These are phyloP conservation scores for Anthoscopus minutus DNA, from an alignment of 2,113 vertebrate genomes.

Conservation along the genomic window DNA sequence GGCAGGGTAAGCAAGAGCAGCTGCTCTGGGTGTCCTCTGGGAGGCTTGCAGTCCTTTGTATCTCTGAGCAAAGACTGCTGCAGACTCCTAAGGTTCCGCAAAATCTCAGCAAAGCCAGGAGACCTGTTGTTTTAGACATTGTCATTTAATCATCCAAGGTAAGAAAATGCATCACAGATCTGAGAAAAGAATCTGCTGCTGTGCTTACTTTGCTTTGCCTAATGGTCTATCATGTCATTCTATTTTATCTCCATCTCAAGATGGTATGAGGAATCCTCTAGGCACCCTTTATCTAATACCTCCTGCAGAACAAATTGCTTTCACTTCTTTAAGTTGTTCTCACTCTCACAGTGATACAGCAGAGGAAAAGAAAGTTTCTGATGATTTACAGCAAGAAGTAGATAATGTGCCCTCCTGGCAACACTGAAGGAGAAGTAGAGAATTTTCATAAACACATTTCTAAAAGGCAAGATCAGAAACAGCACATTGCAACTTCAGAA, in stretches of 20 bases:
- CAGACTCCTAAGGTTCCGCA: conserved; percentile 9
- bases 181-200: background rate
- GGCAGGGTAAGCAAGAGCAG: conserved; percentile 84
- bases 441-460: background rate
- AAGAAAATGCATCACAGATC: background rate
- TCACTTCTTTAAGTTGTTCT: conserved; percentile 11
- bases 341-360: background rate
- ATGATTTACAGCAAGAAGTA: background rate
- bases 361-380: conserved; percentile 13
- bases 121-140: conserved; percentile 7
- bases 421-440: background rate
- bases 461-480: background rate
- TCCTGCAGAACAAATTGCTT: conserved; percentile 15
- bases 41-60: conserved; percentile 18
- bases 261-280: background rate
- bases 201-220: conserved; percentile 8
- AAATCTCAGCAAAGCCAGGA: conserved; percentile 47
- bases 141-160: background rate
- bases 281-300: background rate
- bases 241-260: conserved; percentile 7
- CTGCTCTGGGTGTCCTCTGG: conserved; percentile 63
- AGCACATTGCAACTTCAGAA: background rate
- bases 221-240: background rate
- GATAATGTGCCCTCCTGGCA: background rate
- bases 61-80: conserved; percentile 29